Percentiles rank a stretch among this genome's conserved stretches.
phyloP scores from a whole-genome alignment of 2,888 invertebrate species.

The Phortica magna region DNA sequence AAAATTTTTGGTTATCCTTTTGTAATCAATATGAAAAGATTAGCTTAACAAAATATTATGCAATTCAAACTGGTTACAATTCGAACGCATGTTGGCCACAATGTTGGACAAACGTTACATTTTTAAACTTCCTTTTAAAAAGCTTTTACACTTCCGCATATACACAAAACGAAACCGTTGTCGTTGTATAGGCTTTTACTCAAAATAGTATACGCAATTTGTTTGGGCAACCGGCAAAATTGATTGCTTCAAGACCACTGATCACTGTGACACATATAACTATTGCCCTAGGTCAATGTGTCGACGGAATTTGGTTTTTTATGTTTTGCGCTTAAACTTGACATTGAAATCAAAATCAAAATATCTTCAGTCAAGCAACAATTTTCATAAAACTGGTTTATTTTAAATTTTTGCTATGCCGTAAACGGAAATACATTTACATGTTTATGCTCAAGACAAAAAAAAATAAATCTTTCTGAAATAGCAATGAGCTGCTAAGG shows the following conservation, averaged over 20 bases:
- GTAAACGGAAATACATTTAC: slow-evolving; percentile 41
- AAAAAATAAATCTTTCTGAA: slow-evolving; percentile 53
- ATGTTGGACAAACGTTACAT: no score
- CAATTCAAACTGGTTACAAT: background rate
- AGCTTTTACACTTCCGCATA: slow-evolving; percentile 39
- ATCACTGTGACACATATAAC: no score
- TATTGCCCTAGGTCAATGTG: no score
- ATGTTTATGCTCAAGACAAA: slow-evolving; percentile 5
- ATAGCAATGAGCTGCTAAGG: slow-evolving; percentile 45
- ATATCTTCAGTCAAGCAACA: slow-evolving; percentile 13
- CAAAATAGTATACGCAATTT: no score
- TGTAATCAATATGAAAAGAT: slow-evolving; percentile 23
- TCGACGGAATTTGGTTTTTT: no score
- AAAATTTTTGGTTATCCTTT: background rate
- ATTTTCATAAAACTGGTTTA: slow-evolving; percentile 49
- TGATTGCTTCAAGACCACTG: no score
- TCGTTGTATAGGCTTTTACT: no score
- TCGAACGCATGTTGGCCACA: background rate
- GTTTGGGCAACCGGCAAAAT: no score
- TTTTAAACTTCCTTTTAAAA: no score
- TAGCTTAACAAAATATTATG: slow-evolving; percentile 8
- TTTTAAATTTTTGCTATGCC: slow-evolving; percentile 35
- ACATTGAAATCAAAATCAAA: slow-evolving; percentile 64
- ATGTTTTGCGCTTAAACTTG: slow-evolving; percentile 27
- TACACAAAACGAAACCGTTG: background rate